Evolutionary conservation across 2,113 vertebrate species (phyloP), one percentile per base, ranked within the genome.

Genomic region (Malurus cyaneus): DNA sequence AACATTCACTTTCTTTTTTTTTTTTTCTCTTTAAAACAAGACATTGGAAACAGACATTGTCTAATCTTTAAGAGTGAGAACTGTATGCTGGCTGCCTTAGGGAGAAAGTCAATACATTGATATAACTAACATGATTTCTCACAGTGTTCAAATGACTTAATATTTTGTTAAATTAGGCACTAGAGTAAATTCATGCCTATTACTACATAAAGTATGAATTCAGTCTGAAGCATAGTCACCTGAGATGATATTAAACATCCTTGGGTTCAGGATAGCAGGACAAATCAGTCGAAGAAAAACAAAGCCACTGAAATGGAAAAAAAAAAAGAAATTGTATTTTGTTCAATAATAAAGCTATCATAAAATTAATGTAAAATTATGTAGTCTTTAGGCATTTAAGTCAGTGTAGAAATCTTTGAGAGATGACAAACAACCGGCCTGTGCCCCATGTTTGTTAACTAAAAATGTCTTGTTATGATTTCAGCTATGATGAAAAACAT

Each of bases 181-280:
- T 85, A 61, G 85, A 77, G 29, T 59, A 79, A 93, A 49, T 71
- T 77, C 26, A 62, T 42, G 60, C 29, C 50, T 78, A 89, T 53
- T 78, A 78, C 24, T 66, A 61, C 31, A 65, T 59, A 67, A 86
- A 79, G 50, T 46, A 76, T 74, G 29, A 71, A 84, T 92, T 71
- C 17, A 78, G 5, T 44, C 47, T 66, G 62, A 85, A 77, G 61
- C 61, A 76, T 42, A 57, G 97, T 98, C 96, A 99, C 99, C 99
- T 96, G 99, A 98, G 94, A 99, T 99, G 94, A 99, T 99, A 98
- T 99, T 99, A 97, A 99, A 99, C 99, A 99, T 98, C 97, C 99
- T 98, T 96, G 99, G 99, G 96, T 99, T 99, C 96, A 99, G 98
- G 94, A 99, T 99, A 80, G 99, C 99, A 59, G 99, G 99, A 94